Percentiles rank a stretch among this genome's conserved stretches.
These are phyloP conservation scores for Setophaga petechia DNA, from an alignment of 2,113 vertebrate species.

Conservation along the genomic window DNA sequence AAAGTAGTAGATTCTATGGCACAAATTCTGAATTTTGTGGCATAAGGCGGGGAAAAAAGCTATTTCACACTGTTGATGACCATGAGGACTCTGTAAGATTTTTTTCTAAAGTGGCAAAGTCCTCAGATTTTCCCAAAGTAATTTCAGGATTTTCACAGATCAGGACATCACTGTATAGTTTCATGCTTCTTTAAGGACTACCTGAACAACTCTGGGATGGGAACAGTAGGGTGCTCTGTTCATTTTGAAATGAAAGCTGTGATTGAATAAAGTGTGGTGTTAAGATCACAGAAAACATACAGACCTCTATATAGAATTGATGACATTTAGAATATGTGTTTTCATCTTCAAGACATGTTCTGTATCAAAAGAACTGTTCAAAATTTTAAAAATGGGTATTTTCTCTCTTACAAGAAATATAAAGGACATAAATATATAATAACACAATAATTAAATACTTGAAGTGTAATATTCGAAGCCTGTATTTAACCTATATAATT, in stretches of 20 bases:
- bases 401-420: neutral
- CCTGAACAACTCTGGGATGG: neutral
- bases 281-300: neutral
- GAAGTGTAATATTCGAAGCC: neutral
- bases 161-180: neutral
- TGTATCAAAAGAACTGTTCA: neutral
- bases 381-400: neutral
- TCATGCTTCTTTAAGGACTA: neutral
- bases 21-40: neutral
- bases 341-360: neutral
- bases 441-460: neutral
- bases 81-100: neutral
- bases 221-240: neutral
- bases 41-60: accelerated
- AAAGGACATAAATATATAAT: neutral
- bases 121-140: neutral
- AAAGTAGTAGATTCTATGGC: neutral
- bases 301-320: neutral
- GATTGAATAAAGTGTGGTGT: neutral
- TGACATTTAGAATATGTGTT: neutral
- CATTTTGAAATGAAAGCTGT: neutral
- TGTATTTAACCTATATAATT: too few species aligned
- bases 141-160: neutral
- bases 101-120: neutral
- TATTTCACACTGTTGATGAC: neutral